Base-by-base conservation (phyloP, 1,140 invertebrate species). In the Apis florea region DNA sequence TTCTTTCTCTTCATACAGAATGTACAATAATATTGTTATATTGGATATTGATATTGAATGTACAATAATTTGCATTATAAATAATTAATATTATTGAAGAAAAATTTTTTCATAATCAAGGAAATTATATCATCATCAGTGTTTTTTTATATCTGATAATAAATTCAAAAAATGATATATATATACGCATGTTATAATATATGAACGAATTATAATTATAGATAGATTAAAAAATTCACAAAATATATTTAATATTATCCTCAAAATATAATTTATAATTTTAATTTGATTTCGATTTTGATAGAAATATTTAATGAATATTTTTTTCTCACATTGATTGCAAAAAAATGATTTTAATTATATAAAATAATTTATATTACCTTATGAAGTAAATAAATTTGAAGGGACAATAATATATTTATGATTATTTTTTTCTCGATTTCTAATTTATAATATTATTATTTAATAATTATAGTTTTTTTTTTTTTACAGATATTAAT, bases 1-100 rank as follows among this genome's bases (percentile, higher is more conserved):
- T 76, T 71, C 73, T 54, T 80, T 81, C n/a, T 40, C 21, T n/a
- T 63, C 47, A 6, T 31, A 26, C 63, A 67, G 24, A 77, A 68
- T 82, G 24, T 63, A 81, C 47, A 81, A 75, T 73, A 12, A 61
- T 21, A 49, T 17, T 40, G 31, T 40, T 40, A 40, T 40, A 40
- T 40, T 40, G 31, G 31, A 40, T 40, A 40, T 40, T 40, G 31
- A 6, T 31, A 26, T 69, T 58, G 24, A 77, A 68, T 76, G 31
- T 63, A 81, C 47, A 81, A 75, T 73, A 12, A 61, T 21, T 31
- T 17, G 21, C 63, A 8, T 53, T 68, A 80, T 40, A 67, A 74
- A 79, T 51, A 12, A 17, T 19, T 47, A 24, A 63, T 10, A 49
- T 66, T 47, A 58, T 66, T 56, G 59, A 53, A 13, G 15, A 40